Percentiles rank a stretch among this genome's conserved stretches.
These are phyloP conservation scores for Tyrannus savana DNA, from an alignment of 2,113 vertebrate species.

Conservation along the genomic window DNA sequence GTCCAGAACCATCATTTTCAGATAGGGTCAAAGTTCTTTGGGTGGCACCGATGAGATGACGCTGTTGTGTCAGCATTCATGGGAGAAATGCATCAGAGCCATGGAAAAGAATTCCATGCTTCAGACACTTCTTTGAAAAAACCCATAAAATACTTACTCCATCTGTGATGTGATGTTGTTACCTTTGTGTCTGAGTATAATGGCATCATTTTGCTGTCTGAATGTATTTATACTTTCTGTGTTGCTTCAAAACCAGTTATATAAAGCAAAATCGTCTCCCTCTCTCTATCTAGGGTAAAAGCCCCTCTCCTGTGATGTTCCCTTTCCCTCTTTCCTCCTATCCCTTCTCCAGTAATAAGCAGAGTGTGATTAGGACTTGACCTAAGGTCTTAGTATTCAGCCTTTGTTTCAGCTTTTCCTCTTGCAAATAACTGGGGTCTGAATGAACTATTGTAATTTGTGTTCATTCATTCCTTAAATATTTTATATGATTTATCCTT, in stretches of 20 bases:
- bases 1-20: not conserved
- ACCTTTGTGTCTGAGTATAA: not conserved
- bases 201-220: not conserved
- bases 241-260: not conserved
- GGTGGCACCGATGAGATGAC: not conserved
- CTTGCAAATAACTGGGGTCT: not conserved
- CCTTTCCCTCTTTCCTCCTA: not conserved
- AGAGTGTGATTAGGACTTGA: not conserved
- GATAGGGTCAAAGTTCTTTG: not conserved
- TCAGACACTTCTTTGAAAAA: not conserved
- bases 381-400: not conserved
- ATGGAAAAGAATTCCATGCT: not conserved
- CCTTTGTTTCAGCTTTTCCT: not conserved
- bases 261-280: not conserved
- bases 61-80: not conserved
- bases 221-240: not conserved
- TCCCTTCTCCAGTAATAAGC: not conserved
- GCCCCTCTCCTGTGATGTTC: not conserved
- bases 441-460: not conserved
- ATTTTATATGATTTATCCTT: not conserved
- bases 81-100: not conserved
- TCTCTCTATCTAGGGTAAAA: not conserved
- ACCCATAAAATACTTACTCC: not conserved
- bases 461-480: not conserved
- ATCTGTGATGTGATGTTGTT: not conserved